Base-by-base conservation (phyloP, 2,888 invertebrate species). In the Apodemia duryi region DNA sequence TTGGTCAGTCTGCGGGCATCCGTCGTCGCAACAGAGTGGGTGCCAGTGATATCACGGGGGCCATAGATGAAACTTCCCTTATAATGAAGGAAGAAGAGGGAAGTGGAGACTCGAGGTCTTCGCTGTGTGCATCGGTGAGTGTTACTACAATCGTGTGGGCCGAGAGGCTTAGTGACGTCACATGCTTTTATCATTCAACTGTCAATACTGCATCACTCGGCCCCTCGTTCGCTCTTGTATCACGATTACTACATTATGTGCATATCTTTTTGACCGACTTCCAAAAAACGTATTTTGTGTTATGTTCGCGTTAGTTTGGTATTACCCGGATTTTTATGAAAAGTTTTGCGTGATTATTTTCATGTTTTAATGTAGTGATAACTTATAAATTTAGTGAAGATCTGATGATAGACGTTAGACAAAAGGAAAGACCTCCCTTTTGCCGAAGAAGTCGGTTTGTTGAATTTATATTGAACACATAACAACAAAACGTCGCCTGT, bases 1-100 rank as follows among this genome's bases (percentile, higher is more conserved):
- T 95, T 72, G 96, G 96, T 60, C 95, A 95, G 80, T 91, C 93
- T 74, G 88, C 88, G 69, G 76, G 80, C 70, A 86, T 88, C 70
- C 89, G 94, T 38, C 93, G 96, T 64, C 94, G 95, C 75, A 95
- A 95, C 84, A 95, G 95, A 81, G 95, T 96, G 77, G 96, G 96
- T 69, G 95, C 94, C 78, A 94, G 94, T 84, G 96, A 95, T 81
- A 90, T 92, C 75, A 78, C 88, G 63, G 73, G 78, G 71, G 81
- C 80, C 68, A 80, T 78, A 73, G 76, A 79, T 71, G 75, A 80
- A 70, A 76, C 72, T 76, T 75, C 80, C 72, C 77, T 81, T 73
- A 80, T 84, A 78, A 76, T 77, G 77, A 89, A 86, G 83, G 89
- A 89, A 82, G 90, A 90, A 75, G 91, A 91, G 80, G 89, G 86